Base-by-base conservation (phyloP, 2,113 vertebrate species). In the Pandion haliaetus region DNA sequence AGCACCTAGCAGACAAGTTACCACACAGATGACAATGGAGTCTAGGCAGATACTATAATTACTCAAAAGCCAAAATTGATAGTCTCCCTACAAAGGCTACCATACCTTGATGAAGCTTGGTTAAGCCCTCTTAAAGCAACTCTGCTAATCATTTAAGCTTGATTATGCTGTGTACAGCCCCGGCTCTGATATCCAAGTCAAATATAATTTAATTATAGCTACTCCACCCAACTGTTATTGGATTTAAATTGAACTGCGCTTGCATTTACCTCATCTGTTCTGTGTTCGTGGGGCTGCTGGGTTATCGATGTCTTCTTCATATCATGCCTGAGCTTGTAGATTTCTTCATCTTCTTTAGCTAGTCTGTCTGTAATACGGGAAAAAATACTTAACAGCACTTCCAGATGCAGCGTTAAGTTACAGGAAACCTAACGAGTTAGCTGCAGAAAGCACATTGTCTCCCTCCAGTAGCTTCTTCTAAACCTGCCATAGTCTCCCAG, bases 291-390 rank as follows among this genome's bases (percentile, higher is more conserved):
- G 67, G 98, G 98, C 45, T 99, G 99, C 55, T 99, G 98, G 66
- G 98, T 99, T 97, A 99, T 99, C 2, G 98, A 98, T 4, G 98
- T 98, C 95, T 98, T 99, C 96, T 99, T 99, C 95, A 99, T 98
- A 95, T 99, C 99, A 54, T 99, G 99, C 66, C 99, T 99, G 83
- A 99, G 98, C 98, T 99, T 99, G 97, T 99, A 99, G 92, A 99
- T 99, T 92, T 99, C 99, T 96, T 99, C 99, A 70, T 99, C 99
- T 97, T 99, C 99, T 98, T 99, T 99, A 95, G 98, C 98, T 29
- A 99, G 94, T 94, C 98, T 99, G 97, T 99, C 99, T 99, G 91
- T 62, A 96, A 83, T 44, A 93, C 4, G 63, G 4, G 2, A 45
- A 94, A 96, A 67, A 59, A 32, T 12, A 69, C 9, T 83, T 62